phyloP scores from a whole-genome alignment of 2,888 invertebrate genomes.

The Polyploca ridens region DNA sequence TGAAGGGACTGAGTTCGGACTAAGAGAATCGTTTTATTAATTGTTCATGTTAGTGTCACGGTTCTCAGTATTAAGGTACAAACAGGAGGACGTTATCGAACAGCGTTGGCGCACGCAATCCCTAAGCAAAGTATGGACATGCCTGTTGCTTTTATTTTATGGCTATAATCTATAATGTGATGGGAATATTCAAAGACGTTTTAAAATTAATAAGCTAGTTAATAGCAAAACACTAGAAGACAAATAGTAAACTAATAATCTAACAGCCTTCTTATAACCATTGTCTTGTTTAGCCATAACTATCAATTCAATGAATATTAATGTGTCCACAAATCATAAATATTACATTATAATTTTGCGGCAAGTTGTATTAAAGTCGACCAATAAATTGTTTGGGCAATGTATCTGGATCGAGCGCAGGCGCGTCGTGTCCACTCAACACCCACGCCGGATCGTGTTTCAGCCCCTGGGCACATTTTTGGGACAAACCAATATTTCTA shows the following conservation, averaged over 20 bases:
- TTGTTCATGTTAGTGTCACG: conserved; percentile 54
- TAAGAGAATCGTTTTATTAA: conserved; percentile 52
- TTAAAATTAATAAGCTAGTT: not conserved
- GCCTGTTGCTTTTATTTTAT: not conserved
- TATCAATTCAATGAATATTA: conserved; percentile 40
- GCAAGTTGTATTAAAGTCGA: conserved; percentile 48
- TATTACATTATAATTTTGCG: conserved; percentile 57
- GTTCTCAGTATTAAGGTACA: conserved; percentile 60
- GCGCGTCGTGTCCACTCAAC: conserved; percentile 69
- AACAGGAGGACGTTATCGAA: conserved; percentile 39
- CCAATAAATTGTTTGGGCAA: conserved; percentile 57
- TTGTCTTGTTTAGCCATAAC: conserved; percentile 9
- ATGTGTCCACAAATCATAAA: conserved; percentile 50
- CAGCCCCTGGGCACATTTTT: conserved; percentile 82
- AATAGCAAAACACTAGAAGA: not conserved
- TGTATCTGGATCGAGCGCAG: conserved; percentile 50
- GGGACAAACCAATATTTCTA: conserved; percentile 84
- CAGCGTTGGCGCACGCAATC: not conserved
- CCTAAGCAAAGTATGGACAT: not conserved
- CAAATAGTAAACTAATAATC: not conserved
- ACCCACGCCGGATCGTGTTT: conserved; percentile 75
- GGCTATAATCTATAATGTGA: not conserved
- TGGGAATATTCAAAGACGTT: not conserved
- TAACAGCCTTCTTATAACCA: not conserved
- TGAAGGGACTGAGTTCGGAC: conserved; percentile 33